Percentiles rank a stretch among this genome's conserved stretches.
Evolutionary conservation across 2,113 vertebrate species (phyloP).

Genomic region (Erythrolamprus reginae): DNA sequence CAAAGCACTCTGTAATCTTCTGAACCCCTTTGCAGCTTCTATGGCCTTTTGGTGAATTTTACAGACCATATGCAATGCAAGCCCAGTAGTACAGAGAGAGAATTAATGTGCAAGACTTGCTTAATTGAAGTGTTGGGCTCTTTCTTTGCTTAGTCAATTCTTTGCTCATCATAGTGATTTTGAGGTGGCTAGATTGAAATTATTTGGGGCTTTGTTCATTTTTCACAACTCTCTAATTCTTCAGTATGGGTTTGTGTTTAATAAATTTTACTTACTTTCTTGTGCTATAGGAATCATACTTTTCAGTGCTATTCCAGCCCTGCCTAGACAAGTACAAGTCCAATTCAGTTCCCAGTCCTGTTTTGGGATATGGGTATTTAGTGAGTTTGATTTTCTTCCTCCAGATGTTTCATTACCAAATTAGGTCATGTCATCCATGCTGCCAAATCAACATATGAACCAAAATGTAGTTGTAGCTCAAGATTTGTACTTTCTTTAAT

Average conservation of each 20-base stretch:
- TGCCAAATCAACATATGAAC: neutral
- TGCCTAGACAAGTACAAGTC: neutral
- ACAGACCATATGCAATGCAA: neutral
- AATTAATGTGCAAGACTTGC: too few relatives aligned
- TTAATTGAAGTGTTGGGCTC: neutral
- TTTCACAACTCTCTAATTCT: neutral
- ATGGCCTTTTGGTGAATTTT: neutral
- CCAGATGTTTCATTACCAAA: neutral
- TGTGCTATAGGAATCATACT: neutral
- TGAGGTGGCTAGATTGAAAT: neutral
- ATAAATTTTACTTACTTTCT: neutral
- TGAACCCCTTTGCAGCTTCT: neutral
- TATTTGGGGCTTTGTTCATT: neutral
- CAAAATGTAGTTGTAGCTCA: neutral
- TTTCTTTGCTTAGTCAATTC: neutral
- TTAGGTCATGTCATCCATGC: neutral
- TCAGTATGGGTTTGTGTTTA: neutral
- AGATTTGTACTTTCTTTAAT: neutral
- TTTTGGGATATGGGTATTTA: neutral
- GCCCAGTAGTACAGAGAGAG: neutral
- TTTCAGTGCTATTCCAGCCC: neutral
- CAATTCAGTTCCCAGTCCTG: neutral
- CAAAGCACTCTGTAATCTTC: neutral
- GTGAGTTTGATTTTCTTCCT: neutral
- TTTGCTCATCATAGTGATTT: neutral